A percentile compares a stretch with the other conserved stretches of the same genome.
Conservation (phyloP, 2,113 vertebrate genomes). For the Prietella phreatophila region DNA sequence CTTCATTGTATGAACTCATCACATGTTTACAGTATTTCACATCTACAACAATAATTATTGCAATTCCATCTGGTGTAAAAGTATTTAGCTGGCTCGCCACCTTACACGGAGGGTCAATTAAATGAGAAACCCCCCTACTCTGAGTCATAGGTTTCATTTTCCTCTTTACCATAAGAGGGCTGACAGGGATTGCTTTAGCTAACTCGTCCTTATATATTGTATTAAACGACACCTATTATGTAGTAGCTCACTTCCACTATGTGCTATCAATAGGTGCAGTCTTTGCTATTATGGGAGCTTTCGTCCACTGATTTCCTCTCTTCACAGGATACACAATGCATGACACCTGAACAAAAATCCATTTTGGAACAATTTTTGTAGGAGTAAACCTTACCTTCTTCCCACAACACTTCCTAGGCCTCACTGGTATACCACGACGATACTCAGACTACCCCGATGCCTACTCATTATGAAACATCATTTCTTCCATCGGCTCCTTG, state of each 20-base stretch:
- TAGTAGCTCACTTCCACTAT: slow-evolving; percentile 44
- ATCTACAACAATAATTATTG: slow-evolving; percentile 61
- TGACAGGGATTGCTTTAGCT: slow-evolving; percentile 51
- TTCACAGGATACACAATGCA: slow-evolving; percentile 8
- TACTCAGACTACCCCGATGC: slow-evolving; percentile 31
- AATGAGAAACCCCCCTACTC: slow-evolving; percentile 49
- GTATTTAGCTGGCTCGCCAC: slow-evolving; percentile 49
- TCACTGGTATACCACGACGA: not conserved
- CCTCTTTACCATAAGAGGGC: slow-evolving; percentile 25
- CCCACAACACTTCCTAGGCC: slow-evolving; percentile 15
- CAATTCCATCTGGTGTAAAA: slow-evolving; percentile 50
- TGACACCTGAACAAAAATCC: slow-evolving; percentile 12
- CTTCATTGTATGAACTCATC: slow-evolving; percentile 52
- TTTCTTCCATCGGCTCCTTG: not conserved
- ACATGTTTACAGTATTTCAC: slow-evolving; percentile 66
- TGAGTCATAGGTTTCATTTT: slow-evolving; percentile 46
- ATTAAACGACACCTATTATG: slow-evolving; percentile 55
- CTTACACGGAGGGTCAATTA: slow-evolving; percentile 48
- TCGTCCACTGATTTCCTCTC: not conserved
- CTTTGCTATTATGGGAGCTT: not conserved
- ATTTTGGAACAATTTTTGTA: slow-evolving; percentile 6
- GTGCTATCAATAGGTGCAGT: slow-evolving; percentile 20
- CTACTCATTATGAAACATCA: not conserved
- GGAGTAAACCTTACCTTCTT: slow-evolving; percentile 7
- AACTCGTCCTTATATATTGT: slow-evolving; percentile 55